Base-by-base conservation (phyloP, 2,888 invertebrate species). In the Acrobasis suavella region DNA sequence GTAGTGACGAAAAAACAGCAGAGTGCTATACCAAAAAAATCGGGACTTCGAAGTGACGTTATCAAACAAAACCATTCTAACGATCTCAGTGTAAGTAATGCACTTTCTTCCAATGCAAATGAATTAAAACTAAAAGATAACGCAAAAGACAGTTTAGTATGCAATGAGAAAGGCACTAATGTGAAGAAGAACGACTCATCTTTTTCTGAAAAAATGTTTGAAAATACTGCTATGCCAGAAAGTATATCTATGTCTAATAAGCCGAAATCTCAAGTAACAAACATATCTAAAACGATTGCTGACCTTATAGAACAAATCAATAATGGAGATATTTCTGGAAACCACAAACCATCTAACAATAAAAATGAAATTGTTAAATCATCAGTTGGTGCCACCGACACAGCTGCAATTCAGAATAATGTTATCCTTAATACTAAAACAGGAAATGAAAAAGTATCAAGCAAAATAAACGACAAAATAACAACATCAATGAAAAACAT, bases 401-500 rank as follows among this genome's bases (percentile, higher is more conserved):
- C 32, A 32, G 32, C 5, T 8, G 32, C 32, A 32, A 32, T 32
- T 6, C 32, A 32, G 32, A 32, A 32, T 32, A 32, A 7, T 32
- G 32, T 8, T 32, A 32, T 32, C 32, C 5, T 5, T 32, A 32
- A 32, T 32, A 32, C 32, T 32, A 32, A 32, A 32, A 6, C 32
- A 7, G 8, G 0, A 32, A 32, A 32, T 32, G 32, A 32, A 32
- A 32, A n/a, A 12, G 12, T 52, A 9, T 52, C 51, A 52, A 52
- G 9, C 12, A 17, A 52, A 52, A 15, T 55, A 16, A 22, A 59
- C 9, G 56, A 38, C 37, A 54, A 32, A 15, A 14, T 37, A 49
- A 32, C 66, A 52, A 50, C 37, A 17, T 55, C 3, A 46, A 22
- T 58, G 12, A 59, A 32, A 32, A 32, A 5, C 7, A 32, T 32